phyloP scores from a whole-genome alignment of 2,888 invertebrate genomes.

The Epiblema foenella region DNA sequence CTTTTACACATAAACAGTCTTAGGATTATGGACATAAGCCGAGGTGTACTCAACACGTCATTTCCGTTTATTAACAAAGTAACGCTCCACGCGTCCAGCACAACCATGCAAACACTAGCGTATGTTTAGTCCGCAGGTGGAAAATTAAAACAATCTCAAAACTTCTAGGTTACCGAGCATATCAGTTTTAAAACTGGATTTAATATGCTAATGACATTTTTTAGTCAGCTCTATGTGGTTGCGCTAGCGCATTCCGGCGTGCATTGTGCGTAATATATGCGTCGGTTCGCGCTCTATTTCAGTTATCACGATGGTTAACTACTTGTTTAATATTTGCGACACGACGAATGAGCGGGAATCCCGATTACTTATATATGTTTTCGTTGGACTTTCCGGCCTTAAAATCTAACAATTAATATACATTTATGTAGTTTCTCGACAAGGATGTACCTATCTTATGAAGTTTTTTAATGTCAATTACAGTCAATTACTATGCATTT shows the following conservation, averaged over 20 bases:
- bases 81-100: conserved; percentile 3
- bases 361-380: conserved; percentile 46
- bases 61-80: conserved; percentile 25
- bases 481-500: too few species aligned
- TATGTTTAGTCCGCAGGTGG: not conserved
- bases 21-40: conserved; percentile 15
- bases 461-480: too few species aligned
- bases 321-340: conserved; percentile 65
- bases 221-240: conserved; percentile 61
- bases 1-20: not conserved
- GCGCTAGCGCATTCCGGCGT: conserved; percentile 73
- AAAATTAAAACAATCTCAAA: conserved; percentile 55
- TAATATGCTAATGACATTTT: conserved; percentile 75
- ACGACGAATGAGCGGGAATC: conserved; percentile 59
- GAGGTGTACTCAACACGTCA: conserved; percentile 12
- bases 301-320: conserved; percentile 74
- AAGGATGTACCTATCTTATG: not conserved
- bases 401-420: not conserved
- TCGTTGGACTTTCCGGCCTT: not conserved
- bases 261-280: conserved; percentile 71
- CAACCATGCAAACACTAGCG: conserved; percentile 13
- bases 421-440: not conserved
- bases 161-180: conserved; percentile 44
- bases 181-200: conserved; percentile 46
- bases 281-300: conserved; percentile 79